phyloP scores from a whole-genome alignment of 2,113 vertebrate genomes.

The Brevimyrus niger region DNA sequence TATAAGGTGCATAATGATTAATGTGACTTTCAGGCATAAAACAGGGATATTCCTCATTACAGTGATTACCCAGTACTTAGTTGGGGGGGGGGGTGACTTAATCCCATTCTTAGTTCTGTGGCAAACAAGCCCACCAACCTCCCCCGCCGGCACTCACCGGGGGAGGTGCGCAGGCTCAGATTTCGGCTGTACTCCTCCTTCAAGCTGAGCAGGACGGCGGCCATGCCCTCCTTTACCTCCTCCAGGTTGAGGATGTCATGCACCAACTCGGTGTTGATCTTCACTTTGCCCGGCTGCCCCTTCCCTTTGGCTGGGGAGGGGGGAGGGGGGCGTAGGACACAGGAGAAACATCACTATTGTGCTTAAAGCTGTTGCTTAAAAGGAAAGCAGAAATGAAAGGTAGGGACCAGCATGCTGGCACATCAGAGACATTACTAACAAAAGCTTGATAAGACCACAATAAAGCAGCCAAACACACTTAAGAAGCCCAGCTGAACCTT shows the following conservation, averaged over 20 bases:
- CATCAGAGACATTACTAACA: constrained; percentile 37
- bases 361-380: constrained; percentile 25
- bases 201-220: constrained; percentile 63
- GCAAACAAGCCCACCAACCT: neutral
- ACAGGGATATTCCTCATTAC: neutral
- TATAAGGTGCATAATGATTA: neutral
- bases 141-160: constrained; percentile 61
- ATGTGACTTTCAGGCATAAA: neutral
- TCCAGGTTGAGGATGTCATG: constrained; percentile 83
- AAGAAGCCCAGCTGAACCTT: constrained; percentile 13
- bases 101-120: neutral
- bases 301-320: constrained; percentile 73
- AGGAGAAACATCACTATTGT: constrained; percentile 7
- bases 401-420: constrained; percentile 36
- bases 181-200: constrained; percentile 87
- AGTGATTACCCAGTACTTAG: neutral
- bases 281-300: constrained; percentile 74
- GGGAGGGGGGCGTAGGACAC: neutral
- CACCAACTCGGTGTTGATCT: constrained; percentile 75
- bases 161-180: constrained; percentile 78
- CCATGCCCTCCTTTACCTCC: constrained; percentile 75
- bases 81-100: neutral
- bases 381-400: constrained; percentile 8
- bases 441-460: constrained; percentile 29
- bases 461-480: constrained; percentile 16